Evolutionary conservation across 2,888 invertebrate genomes (phyloP), one percentile per base, ranked within the genome.

Genomic region (Emesis furor): DNA sequence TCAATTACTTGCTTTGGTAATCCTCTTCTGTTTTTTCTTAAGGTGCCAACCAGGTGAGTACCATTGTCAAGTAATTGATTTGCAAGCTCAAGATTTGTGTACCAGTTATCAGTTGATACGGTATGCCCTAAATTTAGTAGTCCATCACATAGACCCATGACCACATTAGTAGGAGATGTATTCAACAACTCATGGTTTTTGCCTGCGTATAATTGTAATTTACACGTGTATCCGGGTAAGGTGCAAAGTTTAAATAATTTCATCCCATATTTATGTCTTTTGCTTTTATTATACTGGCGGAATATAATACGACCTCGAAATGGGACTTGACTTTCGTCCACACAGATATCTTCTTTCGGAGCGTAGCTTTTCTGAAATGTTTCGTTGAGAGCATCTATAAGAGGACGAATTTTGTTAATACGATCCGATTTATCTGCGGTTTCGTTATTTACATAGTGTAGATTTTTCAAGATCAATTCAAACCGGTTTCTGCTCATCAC

Each of bases 401-500:
- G 51, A 73, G 84, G 85, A 86, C 90, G 80, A 84, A 91, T 90
- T 85, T 90, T 90, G 42, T 68, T 55, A 80, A 90, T 90, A 71
- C 90, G 81, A 82, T 90, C 89, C 72, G 79, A 79, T 86, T 71
- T 86, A 78, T 89, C 84, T 32, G 46, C 85, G 74, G 82, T 59
- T 83, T 83, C 80, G 85, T 90, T 90, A 81, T 91, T 76, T 67
- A 80, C 85, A 87, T 89, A 90, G 82, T 90, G 90, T 76, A 91
- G 82, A 81, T 85, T 82, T 78, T 84, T 79, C 82, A 90, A 83
- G 51, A 89, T 78, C 82, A 89, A 69, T 78, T 90, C 89, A 82
- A 90, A 91, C 79, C 89, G 79, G 80, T 90, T 89, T 68, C 91
- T 81, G 80, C 86, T 89, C 90, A 90, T 90, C 75, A 90, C 85